Base-by-base conservation (phyloP, 2,797 vertebrate species). In the Thalassophryne amazonica region DNA sequence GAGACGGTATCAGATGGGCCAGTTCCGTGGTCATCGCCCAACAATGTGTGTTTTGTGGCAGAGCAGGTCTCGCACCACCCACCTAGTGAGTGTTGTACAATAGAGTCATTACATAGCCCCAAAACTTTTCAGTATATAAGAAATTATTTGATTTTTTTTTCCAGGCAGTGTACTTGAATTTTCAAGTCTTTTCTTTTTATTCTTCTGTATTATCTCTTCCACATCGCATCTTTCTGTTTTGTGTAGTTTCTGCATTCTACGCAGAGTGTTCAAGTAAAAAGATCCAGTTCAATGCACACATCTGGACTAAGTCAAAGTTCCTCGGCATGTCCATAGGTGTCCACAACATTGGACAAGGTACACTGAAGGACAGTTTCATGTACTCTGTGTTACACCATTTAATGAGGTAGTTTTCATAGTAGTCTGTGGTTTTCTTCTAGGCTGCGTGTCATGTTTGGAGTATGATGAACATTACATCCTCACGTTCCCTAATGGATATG, bases 291-390 rank as follows among this genome's bases (percentile, higher is more conserved):
- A 99, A 99, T 23, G 97, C 97, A 74, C 97, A 99, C 86, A 99
- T 99, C 86, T 99, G 97, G 97, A 99, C 97, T 29, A 99, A 99
- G 83, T 99, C 97, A 2, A 99, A 99, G 69, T 99, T 99, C 81
- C 85, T 99, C 29, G 97, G 97, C 47, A 98, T 99, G 97, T 99
- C 97, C 17, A 97, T 99, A 28, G 97, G 97, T 1, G 97, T 99
- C 39, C 97, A 99, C 87, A 98, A 98, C 81, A 99, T 99, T 40
- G 97, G 97, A 34, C 97, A 99, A 91, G 97, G 97, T 99, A 88
- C 65, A 61, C 6, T 2, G 35, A 4, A 20, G 17, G 23, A 2
- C 20, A 28, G 6, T 15, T 11, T 59, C 0, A 40, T 10, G 23
- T 2, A 25, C 33, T 18, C 15, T 3, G 5, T 27, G 3, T 11